Percentiles rank a stretch among this genome's conserved stretches.
phyloP scores from a whole-genome alignment of 2,797 vertebrate species.

The Hydrocynus forskahlii region DNA sequence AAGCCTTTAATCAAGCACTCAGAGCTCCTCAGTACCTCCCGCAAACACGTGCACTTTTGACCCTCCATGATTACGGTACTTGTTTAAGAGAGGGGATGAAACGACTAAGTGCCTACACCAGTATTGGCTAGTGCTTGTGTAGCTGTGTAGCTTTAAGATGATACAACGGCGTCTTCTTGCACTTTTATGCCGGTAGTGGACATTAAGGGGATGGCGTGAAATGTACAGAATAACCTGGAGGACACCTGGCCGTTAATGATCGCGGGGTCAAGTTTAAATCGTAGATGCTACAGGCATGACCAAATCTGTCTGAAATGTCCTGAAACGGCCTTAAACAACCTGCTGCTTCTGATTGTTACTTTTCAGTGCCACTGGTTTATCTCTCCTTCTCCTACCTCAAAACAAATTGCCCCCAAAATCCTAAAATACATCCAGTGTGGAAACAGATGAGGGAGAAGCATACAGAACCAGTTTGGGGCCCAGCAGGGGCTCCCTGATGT shows the following conservation, averaged over 20 bases:
- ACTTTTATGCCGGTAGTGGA: background rate
- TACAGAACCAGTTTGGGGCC: background rate
- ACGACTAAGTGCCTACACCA: slow-evolving; percentile 56
- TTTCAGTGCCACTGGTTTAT: background rate
- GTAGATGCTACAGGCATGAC: background rate
- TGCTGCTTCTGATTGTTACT: slow-evolving; percentile 13
- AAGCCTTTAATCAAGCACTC: slow-evolving; percentile 39
- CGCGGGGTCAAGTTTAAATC: background rate
- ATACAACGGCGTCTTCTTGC: slow-evolving; percentile 1
- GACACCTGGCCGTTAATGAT: background rate
- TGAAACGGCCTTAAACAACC: slow-evolving; percentile 46
- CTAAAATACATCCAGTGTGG: slow-evolving; percentile 1
- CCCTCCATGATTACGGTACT: slow-evolving; percentile 25
- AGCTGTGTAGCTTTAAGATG: slow-evolving; percentile 32
- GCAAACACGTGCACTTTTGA: slow-evolving; percentile 50
- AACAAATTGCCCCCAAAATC: too few relatives aligned
- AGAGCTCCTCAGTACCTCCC: slow-evolving; percentile 38
- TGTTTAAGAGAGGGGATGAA: slow-evolving; percentile 14
- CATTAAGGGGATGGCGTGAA: background rate
- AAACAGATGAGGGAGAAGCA: background rate
- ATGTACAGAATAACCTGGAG: background rate
- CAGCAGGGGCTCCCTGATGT: background rate
- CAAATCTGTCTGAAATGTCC: slow-evolving; percentile 14
- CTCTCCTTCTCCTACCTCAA: slow-evolving; percentile 51
- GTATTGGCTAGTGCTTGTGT: slow-evolving; percentile 35